Evolutionary conservation across 2,888 invertebrate genomes (phyloP).

Genomic region (Yponomeuta sedellus): DNA sequence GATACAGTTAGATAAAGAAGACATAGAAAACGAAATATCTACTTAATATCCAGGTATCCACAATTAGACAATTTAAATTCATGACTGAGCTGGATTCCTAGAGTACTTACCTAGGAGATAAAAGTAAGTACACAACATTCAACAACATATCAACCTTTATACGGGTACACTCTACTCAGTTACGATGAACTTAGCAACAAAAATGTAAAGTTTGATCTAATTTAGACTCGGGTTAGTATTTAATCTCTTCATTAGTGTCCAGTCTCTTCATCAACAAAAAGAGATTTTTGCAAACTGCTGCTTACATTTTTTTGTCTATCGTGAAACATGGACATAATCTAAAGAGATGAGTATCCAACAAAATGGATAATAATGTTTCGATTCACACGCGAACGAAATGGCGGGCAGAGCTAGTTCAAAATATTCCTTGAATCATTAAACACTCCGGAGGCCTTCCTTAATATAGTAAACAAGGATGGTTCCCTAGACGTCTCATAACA

Average conservation of each 20-base stretch:
- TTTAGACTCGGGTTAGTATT: too few relatives aligned
- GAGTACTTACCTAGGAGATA: background rate
- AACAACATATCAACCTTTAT: background rate
- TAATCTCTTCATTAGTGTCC: background rate
- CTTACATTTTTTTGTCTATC: too few relatives aligned
- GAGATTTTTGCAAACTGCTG: too few relatives aligned
- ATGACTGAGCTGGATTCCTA: too few relatives aligned
- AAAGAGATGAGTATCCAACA: too few relatives aligned
- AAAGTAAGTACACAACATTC: background rate
- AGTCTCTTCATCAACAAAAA: background rate
- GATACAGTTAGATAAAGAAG: too few relatives aligned
- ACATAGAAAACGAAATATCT: too few relatives aligned
- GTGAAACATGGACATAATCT: too few relatives aligned
- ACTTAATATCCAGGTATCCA: too few relatives aligned
- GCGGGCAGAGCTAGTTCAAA: background rate
- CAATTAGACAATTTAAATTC: too few relatives aligned
- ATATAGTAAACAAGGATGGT: slow-evolving; percentile 24
- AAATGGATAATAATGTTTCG: too few relatives aligned
- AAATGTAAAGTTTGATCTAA: background rate
- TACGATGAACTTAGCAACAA: background rate
- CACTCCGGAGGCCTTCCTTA: slow-evolving; percentile 44
- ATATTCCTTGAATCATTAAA: background rate
- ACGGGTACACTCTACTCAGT: background rate
- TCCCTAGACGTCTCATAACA: background rate
- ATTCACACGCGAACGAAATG: too few relatives aligned